Percentiles rank a stretch among this genome's conserved stretches.
Conservation (phyloP, 1,140 invertebrate species). For the Eufriesea mexicana region DNA sequence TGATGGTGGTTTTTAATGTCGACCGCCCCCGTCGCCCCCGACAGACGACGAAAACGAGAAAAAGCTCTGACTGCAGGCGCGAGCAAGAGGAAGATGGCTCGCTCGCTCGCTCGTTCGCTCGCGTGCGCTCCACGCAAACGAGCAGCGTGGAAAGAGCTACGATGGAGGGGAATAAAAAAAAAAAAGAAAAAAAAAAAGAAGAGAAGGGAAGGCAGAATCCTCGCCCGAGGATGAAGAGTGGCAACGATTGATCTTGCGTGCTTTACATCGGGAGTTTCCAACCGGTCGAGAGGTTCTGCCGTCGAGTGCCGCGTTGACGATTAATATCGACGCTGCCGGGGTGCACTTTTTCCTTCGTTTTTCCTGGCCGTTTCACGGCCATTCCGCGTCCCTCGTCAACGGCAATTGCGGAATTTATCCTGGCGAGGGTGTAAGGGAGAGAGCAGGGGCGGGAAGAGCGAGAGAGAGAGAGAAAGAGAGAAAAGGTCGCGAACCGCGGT, state of each 20-base stretch:
- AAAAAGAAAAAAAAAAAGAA: conserved; percentile 27
- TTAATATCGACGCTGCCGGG: conserved; percentile 58
- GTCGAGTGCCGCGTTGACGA: conserved; percentile 45
- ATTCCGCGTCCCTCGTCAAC: conserved; percentile 16
- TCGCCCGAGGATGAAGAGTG: conserved; percentile 46
- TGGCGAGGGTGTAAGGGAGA: background rate
- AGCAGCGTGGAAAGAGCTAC: conserved; percentile 33
- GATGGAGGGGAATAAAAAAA: background rate
- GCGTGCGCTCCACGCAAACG: conserved; percentile 24
- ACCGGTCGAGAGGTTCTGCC: conserved; percentile 38
- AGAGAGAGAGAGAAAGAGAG: background rate
- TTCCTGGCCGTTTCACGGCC: conserved; percentile 30
- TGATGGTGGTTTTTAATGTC: conserved; percentile 49
- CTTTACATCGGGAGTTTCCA: conserved; percentile 33
- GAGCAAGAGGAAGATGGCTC: background rate
- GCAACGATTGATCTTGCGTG: conserved; percentile 49
- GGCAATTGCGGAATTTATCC: conserved; percentile 29
- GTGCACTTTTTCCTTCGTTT: conserved; percentile 11
- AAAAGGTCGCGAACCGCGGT: conserved; percentile 21
- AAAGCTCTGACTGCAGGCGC: background rate
- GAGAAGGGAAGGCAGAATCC: conserved; percentile 38
- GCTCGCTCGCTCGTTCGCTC: background rate
- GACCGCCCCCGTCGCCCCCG: conserved; percentile 11
- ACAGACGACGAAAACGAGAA: conserved; percentile 29
- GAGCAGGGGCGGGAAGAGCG: background rate